Evolutionary conservation across 64 coral and sea anemone species (phyloP).

Genomic region (Stichodactyla mertensii): DNA sequence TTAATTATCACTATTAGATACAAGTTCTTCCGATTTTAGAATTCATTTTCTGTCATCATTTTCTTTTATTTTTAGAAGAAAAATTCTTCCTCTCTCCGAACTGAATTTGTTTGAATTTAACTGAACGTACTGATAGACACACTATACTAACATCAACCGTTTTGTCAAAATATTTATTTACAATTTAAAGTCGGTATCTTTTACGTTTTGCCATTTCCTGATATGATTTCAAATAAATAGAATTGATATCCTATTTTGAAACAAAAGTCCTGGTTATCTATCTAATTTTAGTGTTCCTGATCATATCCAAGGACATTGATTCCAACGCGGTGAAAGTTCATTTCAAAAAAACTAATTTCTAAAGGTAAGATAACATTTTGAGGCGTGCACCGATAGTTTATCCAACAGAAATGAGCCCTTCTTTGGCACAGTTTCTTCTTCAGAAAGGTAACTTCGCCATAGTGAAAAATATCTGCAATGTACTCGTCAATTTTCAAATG

Average conservation of each 20-base stretch:
- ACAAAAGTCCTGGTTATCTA: not conserved
- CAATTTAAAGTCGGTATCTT: not conserved
- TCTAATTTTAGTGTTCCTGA: not conserved
- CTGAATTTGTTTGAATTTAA: too few relatives aligned
- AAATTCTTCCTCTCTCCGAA: too few relatives aligned
- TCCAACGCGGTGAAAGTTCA: not conserved
- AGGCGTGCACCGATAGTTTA: not conserved
- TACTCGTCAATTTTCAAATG: too few relatives aligned
- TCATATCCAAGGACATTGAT: not conserved
- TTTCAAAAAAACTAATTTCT: not conserved
- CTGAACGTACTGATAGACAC: not conserved
- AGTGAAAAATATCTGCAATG: not conserved
- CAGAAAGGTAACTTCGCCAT: not conserved
- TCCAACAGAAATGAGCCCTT: too few relatives aligned
- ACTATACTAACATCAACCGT: not conserved
- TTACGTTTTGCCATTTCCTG: not conserved
- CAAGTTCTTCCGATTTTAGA: too few relatives aligned
- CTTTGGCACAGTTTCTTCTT: not conserved
- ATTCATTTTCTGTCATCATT: too few relatives aligned
- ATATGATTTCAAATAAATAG: not conserved
- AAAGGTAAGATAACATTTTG: not conserved
- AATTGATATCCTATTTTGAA: not conserved
- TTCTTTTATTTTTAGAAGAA: too few relatives aligned
- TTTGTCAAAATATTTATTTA: constrained; percentile 1
- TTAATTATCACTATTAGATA: too few relatives aligned